A percentile compares a stretch with the other conserved stretches of the same genome.
phyloP scores from a whole-genome alignment of 2,888 invertebrate species.

The Rhodophaea formosa region DNA sequence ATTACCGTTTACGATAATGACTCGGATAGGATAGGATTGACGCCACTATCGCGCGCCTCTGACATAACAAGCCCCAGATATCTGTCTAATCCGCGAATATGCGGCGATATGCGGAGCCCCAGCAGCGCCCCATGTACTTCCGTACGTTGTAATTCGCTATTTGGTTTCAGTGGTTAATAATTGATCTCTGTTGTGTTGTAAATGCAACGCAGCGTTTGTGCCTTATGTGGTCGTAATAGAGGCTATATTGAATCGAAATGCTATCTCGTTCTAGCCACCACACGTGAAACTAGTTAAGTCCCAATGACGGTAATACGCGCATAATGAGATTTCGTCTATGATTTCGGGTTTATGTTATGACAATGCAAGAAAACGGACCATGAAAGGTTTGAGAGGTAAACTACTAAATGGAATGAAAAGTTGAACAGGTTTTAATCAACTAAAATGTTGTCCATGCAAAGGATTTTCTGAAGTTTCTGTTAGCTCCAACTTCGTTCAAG shows the following conservation, averaged over 20 bases:
- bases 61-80: slow-evolving; percentile 55
- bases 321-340: slow-evolving; percentile 34
- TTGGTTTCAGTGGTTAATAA: slow-evolving; percentile 39
- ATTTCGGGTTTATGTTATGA: slow-evolving; percentile 18
- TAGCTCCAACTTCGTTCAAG: slow-evolving; percentile 25
- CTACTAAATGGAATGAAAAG: slow-evolving; percentile 29
- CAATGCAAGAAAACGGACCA: slow-evolving; percentile 23
- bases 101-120: slow-evolving; percentile 27
- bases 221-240: slow-evolving; percentile 21
- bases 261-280: slow-evolving; percentile 7
- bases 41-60: slow-evolving; percentile 55
- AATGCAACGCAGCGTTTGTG: slow-evolving; percentile 19
- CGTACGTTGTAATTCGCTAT: slow-evolving; percentile 34
- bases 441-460: slow-evolving; percentile 33
- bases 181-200: slow-evolving; percentile 35
- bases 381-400: slow-evolving; percentile 27
- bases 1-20: slow-evolving; percentile 79
- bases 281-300: slow-evolving; percentile 25
- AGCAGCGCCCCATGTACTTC: slow-evolving; percentile 23
- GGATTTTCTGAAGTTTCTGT: slow-evolving; percentile 30
- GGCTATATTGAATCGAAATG: slow-evolving; percentile 19
- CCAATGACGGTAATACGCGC: slow-evolving; percentile 26
- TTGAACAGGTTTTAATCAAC: slow-evolving; percentile 32
- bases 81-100: slow-evolving; percentile 45
- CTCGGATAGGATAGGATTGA: slow-evolving; percentile 66